Evolutionary conservation across 2,888 invertebrate species (phyloP).

Genomic region (Monoplex corrugatus): DNA sequence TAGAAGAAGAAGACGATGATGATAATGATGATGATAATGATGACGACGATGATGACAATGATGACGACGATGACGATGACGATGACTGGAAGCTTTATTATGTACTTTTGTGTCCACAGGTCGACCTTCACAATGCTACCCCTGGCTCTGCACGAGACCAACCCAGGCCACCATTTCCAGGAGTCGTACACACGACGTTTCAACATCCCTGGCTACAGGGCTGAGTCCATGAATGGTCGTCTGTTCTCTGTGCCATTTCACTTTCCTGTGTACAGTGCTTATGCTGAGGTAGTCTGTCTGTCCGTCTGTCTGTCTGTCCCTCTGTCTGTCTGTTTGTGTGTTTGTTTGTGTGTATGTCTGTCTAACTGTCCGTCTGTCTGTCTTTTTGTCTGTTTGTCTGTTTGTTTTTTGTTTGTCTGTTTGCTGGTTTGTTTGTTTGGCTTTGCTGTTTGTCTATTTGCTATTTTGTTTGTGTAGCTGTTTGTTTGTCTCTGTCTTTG

Average conservation of each 20-base stretch:
- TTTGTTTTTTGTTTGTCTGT: not conserved
- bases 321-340: not conserved
- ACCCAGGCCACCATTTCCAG: conserved; percentile 82
- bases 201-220: conserved; percentile 58
- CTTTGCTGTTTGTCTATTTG: not conserved
- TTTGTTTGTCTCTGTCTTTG: not conserved
- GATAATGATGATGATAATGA: too few relatives aligned
- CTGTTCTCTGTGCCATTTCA: conserved; percentile 62
- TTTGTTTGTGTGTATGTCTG: not conserved
- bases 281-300: conserved; percentile 53
- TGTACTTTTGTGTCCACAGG: conserved; percentile 68
- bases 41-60: too few relatives aligned
- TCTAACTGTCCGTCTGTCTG: not conserved
- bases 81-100: conserved; percentile 36
- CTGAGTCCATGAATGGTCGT: conserved; percentile 56
- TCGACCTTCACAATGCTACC: conserved; percentile 80
- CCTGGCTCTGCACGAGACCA: conserved; percentile 81
- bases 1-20: too few relatives aligned
- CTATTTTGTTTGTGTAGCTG: not conserved
- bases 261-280: conserved; percentile 62
- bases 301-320: not conserved
- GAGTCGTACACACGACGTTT: conserved; percentile 61
- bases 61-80: not conserved
- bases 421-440: too few relatives aligned
- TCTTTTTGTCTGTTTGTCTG: not conserved